Base-by-base conservation (phyloP, 2,113 vertebrate genomes). In the Agapornis roseicollis region DNA sequence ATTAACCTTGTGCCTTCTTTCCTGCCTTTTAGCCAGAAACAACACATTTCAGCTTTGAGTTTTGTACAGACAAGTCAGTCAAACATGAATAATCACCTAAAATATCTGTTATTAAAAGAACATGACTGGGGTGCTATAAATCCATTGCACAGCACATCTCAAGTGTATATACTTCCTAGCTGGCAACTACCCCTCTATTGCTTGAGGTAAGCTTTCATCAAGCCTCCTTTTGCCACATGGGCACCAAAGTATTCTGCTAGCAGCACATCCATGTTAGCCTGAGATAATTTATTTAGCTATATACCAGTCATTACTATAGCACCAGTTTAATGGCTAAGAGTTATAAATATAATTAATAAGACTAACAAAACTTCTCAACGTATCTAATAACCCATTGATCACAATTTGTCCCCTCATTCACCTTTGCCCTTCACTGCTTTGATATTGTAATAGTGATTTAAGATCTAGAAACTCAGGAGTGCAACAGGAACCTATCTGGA, bases 291-390 rank as follows among this genome's bases (percentile, higher is more conserved):
- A 98, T 96, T 70, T 60, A 81, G 93, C 96, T 91, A 98, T 98
- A 94, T 89, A 98, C 98, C 97, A 98, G 31, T 27, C 85, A 37
- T 41, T 80, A 88, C 77, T 80, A 89, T 46, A 78, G 95, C 93
- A 93, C 61, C 88, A 81, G 95, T 97, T 98, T 98, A 98, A 98
- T 93, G 92, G 89, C 88, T 97, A 80, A 68, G 71, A 89, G 97
- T 96, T 97, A 98, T 98, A 98, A 98, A 98, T 98, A 97, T 97
- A 91, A 97, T 95, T 96, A 97, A 95, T 95, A 97, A 94, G 97
- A 94, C 85, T 93, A 97, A 96, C 71, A 93, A 96, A 96, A 97
- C 93, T 97, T 97, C 91, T 96, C 78, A 95, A 95, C 70, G 90
- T 72, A 98, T 94, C 93, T 93, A 88, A 98, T 97, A 98, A 97